A percentile compares a stretch with the other conserved stretches of the same genome.
Conservation (phyloP, 2,113 vertebrate species). For the Coregonus clupeaformis region DNA sequence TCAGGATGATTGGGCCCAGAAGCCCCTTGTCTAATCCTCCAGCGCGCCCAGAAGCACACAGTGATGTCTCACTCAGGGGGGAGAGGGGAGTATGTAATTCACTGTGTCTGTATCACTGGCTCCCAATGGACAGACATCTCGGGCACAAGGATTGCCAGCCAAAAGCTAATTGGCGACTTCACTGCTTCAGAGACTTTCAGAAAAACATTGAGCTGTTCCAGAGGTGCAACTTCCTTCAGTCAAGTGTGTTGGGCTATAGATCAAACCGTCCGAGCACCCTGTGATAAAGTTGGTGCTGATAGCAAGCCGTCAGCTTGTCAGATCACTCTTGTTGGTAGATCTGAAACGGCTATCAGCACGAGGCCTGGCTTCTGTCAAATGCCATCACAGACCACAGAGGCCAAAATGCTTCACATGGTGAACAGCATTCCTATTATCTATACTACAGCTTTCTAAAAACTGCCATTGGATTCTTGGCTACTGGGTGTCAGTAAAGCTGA, state of each 20-base stretch:
- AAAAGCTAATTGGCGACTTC: neutral
- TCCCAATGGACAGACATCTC: constrained; percentile 3
- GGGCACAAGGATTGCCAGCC: constrained; percentile 15
- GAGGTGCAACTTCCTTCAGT: constrained; percentile 1
- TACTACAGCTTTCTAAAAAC: constrained; percentile 1
- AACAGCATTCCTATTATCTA: constrained; percentile 22
- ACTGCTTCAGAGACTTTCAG: neutral
- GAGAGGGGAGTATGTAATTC: constrained; percentile 22
- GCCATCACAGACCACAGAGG: constrained; percentile 18
- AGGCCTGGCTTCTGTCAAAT: constrained; percentile 64
- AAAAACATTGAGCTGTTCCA: constrained; percentile 1
- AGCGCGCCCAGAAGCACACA: neutral
- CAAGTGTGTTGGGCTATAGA: constrained; percentile 4
- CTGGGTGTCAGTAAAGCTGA: constrained; percentile 29
- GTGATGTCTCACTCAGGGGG: constrained; percentile 28
- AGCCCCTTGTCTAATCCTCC: neutral
- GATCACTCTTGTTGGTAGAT: constrained; percentile 48
- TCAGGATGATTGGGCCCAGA: neutral
- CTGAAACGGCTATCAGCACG: constrained; percentile 60
- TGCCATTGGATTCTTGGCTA: neutral
- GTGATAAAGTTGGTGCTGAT: neutral
- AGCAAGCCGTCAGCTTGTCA: constrained; percentile 44
- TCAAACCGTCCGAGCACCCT: neutral
- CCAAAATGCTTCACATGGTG: neutral
- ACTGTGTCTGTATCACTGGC: constrained; percentile 5